Percentiles rank a stretch among this genome's conserved stretches.
phyloP scores from a whole-genome alignment of 2,113 vertebrate species.

The Passer domesticus region DNA sequence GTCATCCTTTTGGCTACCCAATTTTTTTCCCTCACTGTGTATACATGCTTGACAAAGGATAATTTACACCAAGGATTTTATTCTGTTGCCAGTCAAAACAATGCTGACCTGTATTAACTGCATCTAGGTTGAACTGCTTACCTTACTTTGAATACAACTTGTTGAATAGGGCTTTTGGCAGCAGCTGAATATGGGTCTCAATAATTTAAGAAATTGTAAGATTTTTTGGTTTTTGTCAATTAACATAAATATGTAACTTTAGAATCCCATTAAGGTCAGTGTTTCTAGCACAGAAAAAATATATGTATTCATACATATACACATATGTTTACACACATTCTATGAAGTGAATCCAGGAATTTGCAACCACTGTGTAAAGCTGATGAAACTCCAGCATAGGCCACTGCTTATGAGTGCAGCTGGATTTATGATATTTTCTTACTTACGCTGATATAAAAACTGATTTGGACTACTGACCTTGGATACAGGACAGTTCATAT shows the following conservation, averaged over 20 bases:
- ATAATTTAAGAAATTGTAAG: background rate
- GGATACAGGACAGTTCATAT: background rate
- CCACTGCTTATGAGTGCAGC: background rate
- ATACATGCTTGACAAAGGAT: background rate
- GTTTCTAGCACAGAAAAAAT: background rate
- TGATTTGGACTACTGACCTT: background rate
- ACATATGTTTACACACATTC: background rate
- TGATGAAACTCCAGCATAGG: background rate
- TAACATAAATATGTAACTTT: background rate
- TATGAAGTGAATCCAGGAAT: background rate
- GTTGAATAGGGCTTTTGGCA: background rate
- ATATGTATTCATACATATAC: background rate
- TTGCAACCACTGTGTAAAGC: background rate
- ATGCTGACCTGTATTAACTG: background rate
- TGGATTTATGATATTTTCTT: background rate
- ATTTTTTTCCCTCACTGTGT: rapidly evolving
- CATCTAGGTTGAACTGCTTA: background rate
- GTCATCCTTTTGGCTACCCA: background rate
- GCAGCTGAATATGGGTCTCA: background rate
- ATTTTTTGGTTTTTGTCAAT: background rate
- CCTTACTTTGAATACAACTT: background rate
- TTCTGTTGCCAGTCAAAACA: background rate
- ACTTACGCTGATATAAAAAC: background rate
- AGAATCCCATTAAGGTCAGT: background rate
- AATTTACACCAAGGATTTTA: background rate